phyloP scores from a whole-genome alignment of 2,888 invertebrate genomes.

The Augochlorella aurata region DNA sequence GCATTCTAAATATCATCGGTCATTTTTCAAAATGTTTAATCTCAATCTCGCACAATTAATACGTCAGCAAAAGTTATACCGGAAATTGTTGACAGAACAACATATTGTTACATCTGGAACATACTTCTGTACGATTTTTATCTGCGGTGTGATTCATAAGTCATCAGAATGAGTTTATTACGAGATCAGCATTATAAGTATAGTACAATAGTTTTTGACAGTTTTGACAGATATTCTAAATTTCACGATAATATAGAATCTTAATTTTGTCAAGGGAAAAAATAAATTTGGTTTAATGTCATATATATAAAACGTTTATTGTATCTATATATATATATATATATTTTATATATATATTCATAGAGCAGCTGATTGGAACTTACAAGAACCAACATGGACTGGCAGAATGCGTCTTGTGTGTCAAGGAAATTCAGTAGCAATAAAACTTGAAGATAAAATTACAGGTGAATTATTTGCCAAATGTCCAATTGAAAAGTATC shows the following conservation, averaged over 20 bases:
- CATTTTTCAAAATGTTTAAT: conserved; percentile 9
- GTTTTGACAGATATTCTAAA: neutral
- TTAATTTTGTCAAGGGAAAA: neutral
- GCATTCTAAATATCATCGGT: neutral
- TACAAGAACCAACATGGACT: conserved; percentile 99
- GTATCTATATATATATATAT: neutral
- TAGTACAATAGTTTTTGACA: neutral
- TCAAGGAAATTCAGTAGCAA: conserved; percentile 92
- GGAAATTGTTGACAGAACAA: conserved; percentile 41
- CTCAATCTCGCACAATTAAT: conserved; percentile 17
- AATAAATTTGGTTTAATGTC: neutral
- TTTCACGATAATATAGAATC: neutral
- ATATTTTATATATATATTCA: conserved; percentile 67
- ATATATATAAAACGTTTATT: neutral
- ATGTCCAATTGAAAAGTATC: conserved; percentile 97
- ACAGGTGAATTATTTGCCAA: conserved; percentile 97
- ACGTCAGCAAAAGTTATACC: conserved; percentile 46
- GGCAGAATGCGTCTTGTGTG: conserved; percentile 96
- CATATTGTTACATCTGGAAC: conserved; percentile 33
- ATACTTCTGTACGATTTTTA: conserved; percentile 1
- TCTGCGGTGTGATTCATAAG: neutral
- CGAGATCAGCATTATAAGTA: no score
- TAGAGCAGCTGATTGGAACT: conserved; percentile 99
- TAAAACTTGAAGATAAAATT: conserved; percentile 98
- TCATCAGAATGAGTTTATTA: neutral